Conservation (phyloP, 2,797 vertebrate species). For the Brachyalestes nurse region DNA sequence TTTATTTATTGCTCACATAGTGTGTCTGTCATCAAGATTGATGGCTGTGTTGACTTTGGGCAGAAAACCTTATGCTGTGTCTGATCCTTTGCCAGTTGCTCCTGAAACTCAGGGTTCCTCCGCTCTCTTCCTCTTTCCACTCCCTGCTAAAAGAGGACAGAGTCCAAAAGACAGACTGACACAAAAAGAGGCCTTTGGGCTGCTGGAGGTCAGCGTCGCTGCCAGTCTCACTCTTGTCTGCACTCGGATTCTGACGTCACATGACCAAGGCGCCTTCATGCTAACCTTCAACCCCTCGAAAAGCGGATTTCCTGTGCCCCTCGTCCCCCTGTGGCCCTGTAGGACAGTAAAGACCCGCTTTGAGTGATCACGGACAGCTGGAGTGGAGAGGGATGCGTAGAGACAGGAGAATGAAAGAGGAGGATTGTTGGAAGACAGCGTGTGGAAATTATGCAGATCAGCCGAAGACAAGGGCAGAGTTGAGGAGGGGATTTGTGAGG, state of each 20-base stretch:
- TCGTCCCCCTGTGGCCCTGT: slow-evolving; percentile 56
- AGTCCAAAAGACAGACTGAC: slow-evolving; percentile 42
- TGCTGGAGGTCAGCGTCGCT: slow-evolving; percentile 31
- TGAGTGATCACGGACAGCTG: slow-evolving; percentile 72
- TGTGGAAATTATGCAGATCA: slow-evolving; percentile 70
- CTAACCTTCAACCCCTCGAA: slow-evolving; percentile 66
- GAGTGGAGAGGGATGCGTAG: slow-evolving; percentile 54
- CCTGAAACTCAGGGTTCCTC: slow-evolving; percentile 53
- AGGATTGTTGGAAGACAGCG: slow-evolving; percentile 72
- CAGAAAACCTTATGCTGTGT: slow-evolving; percentile 51
- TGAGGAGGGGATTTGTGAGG: slow-evolving; percentile 64
- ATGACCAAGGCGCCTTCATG: slow-evolving; percentile 45
- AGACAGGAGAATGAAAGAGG: slow-evolving; percentile 70
- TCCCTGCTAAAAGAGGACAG: slow-evolving; percentile 16
- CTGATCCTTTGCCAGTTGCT: slow-evolving; percentile 65
- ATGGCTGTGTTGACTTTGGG: slow-evolving; percentile 60
- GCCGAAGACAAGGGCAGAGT: slow-evolving; percentile 63
- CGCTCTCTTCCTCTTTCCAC: slow-evolving; percentile 30
- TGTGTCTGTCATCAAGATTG: slow-evolving; percentile 40
- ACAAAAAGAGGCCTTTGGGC: slow-evolving; percentile 59
- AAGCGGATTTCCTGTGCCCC: slow-evolving; percentile 71
- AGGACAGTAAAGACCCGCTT: slow-evolving; percentile 76
- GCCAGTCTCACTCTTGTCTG: slow-evolving; percentile 35
- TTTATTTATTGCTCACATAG: slow-evolving; percentile 17
- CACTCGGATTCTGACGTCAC: slow-evolving; percentile 40